Evolutionary conservation across 2,888 invertebrate genomes (phyloP).

Genomic region (Parnassius orleans): DNA sequence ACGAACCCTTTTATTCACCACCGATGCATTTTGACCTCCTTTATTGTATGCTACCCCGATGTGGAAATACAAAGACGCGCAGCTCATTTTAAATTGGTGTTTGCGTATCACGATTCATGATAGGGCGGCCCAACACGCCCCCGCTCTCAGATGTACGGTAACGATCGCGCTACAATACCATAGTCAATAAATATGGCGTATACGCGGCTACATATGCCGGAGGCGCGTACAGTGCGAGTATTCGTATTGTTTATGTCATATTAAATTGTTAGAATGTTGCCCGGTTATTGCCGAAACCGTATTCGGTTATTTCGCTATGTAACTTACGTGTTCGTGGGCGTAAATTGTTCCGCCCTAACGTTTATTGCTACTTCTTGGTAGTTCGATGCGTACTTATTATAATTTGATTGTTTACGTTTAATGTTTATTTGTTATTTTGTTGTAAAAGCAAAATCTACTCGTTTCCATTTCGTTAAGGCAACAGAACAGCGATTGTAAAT

Average conservation of each 20-base stretch:
- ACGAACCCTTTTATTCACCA: slow-evolving; percentile 26
- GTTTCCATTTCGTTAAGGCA: no score
- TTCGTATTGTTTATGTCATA: slow-evolving; percentile 78
- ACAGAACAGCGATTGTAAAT: no score
- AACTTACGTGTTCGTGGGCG: slow-evolving; percentile 59
- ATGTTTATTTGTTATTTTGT: slow-evolving; percentile 17
- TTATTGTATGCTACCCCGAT: slow-evolving; percentile 33
- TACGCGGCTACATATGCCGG: slow-evolving; percentile 65
- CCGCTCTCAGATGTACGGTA: slow-evolving; percentile 74
- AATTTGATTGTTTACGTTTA: slow-evolving; percentile 33
- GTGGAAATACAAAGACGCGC: slow-evolving; percentile 47
- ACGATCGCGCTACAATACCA: slow-evolving; percentile 77
- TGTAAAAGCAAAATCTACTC: neutral
- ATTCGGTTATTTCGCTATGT: slow-evolving; percentile 72
- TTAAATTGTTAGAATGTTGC: slow-evolving; percentile 79
- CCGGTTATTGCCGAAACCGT: slow-evolving; percentile 78
- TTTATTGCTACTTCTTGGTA: slow-evolving; percentile 48
- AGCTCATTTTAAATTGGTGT: slow-evolving; percentile 59
- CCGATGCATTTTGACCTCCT: slow-evolving; percentile 15
- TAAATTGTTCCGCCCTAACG: slow-evolving; percentile 51
- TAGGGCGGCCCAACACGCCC: slow-evolving; percentile 68
- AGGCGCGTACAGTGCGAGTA: slow-evolving; percentile 64
- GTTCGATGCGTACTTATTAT: slow-evolving; percentile 46
- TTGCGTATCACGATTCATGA: slow-evolving; percentile 77
- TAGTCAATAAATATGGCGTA: slow-evolving; percentile 75